A percentile compares a stretch with the other conserved stretches of the same genome.
phyloP scores from a whole-genome alignment of 2,113 vertebrate species.

The Osmerus eperlanus region DNA sequence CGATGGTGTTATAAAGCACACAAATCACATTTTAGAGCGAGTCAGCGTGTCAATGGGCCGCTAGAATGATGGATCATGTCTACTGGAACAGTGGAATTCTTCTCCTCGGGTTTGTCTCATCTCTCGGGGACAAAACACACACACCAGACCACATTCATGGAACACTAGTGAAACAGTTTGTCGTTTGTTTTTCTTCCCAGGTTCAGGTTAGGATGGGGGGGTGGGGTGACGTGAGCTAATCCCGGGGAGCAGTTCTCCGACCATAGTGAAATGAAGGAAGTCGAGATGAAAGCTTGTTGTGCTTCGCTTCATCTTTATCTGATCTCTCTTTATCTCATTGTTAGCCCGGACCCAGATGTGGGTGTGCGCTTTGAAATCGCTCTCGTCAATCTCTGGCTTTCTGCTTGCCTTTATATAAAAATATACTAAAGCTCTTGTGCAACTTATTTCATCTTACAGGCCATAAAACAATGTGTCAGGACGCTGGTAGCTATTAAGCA shows the following conservation, averaged over 20 bases:
- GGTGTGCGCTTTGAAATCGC: slow-evolving; percentile 33
- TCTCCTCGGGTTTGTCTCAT: too few relatives aligned
- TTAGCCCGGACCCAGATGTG: slow-evolving; percentile 50
- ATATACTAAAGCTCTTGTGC: slow-evolving; percentile 34
- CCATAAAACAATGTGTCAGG: slow-evolving; percentile 43
- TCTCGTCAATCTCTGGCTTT: slow-evolving; percentile 22
- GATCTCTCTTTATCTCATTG: slow-evolving; percentile 60
- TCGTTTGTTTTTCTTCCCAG: too few relatives aligned
- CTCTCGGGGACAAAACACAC: too few relatives aligned
- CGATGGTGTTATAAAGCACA: background rate
- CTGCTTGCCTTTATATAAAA: slow-evolving; percentile 22
- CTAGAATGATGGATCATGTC: background rate
- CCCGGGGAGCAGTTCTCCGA: slow-evolving; percentile 31
- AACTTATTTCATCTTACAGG: slow-evolving; percentile 38
- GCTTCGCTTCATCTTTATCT: slow-evolving; percentile 53
- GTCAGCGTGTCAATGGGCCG: background rate
- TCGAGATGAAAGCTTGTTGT: slow-evolving; percentile 54
- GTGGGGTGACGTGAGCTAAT: background rate
- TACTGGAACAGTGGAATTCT: background rate
- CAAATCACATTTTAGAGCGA: background rate
- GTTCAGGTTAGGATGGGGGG: background rate
- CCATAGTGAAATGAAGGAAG: slow-evolving; percentile 31
- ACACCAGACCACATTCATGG: too few relatives aligned
- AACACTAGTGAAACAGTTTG: too few relatives aligned
- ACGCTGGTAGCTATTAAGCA: slow-evolving; percentile 16